Evolutionary conservation across 1,140 invertebrate genomes (phyloP).

Genomic region (Mylabris phalerata): DNA sequence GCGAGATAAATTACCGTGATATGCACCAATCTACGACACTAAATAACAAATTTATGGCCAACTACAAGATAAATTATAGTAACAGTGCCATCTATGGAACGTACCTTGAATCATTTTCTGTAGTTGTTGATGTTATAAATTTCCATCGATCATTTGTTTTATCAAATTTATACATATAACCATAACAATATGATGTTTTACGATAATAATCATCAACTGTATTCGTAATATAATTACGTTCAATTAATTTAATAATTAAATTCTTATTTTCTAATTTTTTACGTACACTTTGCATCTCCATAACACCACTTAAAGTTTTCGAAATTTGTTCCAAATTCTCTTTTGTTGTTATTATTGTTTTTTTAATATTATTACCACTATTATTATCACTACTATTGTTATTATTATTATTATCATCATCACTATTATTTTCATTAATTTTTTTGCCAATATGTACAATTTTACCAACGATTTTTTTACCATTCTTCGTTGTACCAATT

Average conservation of each 20-base stretch:
- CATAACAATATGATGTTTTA: slow-evolving; percentile 18
- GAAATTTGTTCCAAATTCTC: slow-evolving; percentile 24
- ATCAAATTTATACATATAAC: slow-evolving; percentile 19
- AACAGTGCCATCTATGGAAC: too few species aligned
- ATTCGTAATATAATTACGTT: slow-evolving; percentile 16
- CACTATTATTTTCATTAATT: neutral
- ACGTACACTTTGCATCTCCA: slow-evolving; percentile 27
- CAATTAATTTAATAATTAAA: slow-evolving; percentile 15
- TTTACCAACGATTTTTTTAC: slow-evolving; percentile 27
- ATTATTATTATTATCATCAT: neutral
- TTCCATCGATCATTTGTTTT: neutral
- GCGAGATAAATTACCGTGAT: too few species aligned
- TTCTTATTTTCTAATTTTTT: slow-evolving; percentile 23
- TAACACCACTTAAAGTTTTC: slow-evolving; percentile 21
- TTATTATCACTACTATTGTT: neutral
- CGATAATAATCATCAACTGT: slow-evolving; percentile 4
- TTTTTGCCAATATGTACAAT: slow-evolving; percentile 23
- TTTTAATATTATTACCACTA: neutral
- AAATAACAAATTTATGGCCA: too few species aligned
- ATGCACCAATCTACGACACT: too few species aligned
- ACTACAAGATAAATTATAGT: too few species aligned
- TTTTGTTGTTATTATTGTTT: slow-evolving; percentile 1
- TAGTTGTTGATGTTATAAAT: neutral
- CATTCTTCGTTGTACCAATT: slow-evolving; percentile 21
- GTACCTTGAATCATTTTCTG: too few species aligned